phyloP scores from a whole-genome alignment of 2,113 vertebrate genomes.

The Ictidomys tridecemlineatus region DNA sequence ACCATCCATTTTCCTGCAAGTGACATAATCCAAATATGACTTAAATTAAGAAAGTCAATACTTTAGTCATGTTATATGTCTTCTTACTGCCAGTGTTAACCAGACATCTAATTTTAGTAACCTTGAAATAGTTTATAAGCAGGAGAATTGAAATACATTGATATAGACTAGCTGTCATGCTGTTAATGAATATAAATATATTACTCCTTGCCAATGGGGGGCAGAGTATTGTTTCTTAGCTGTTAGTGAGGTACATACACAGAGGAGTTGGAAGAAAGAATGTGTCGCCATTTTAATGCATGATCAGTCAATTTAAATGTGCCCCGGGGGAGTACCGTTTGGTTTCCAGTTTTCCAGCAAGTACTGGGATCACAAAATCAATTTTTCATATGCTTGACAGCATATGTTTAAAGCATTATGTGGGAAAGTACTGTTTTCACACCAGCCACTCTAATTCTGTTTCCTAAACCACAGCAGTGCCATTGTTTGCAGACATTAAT shows the following conservation, averaged over 20 bases:
- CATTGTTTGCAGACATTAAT: slow-evolving; percentile 38
- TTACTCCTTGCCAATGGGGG: not conserved
- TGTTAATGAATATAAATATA: not conserved
- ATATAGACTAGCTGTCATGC: not conserved
- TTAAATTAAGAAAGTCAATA: not conserved
- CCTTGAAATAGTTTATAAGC: not conserved
- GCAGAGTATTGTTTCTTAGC: not conserved
- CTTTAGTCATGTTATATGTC: not conserved
- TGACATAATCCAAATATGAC: not conserved
- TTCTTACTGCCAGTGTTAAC: not conserved
- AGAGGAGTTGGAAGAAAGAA: not conserved
- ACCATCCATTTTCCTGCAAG: too few relatives aligned
- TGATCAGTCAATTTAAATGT: not conserved
- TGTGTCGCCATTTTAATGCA: not conserved
- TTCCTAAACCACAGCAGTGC: slow-evolving; percentile 37
- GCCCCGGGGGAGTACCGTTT: not conserved
- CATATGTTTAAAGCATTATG: slow-evolving; percentile 14
- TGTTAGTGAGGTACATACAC: not conserved
- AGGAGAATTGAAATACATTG: not conserved
- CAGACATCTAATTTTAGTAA: not conserved
- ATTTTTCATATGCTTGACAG: slow-evolving; percentile 19
- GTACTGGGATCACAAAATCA: not conserved
- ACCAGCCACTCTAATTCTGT: slow-evolving; percentile 26
- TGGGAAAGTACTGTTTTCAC: not conserved
- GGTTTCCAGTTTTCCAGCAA: slow-evolving; percentile 59